A percentile compares a stretch with the other conserved stretches of the same genome.
These are phyloP conservation scores for Crotalus tigris DNA, from an alignment of 2,113 vertebrate species.

Conservation along the genomic window DNA sequence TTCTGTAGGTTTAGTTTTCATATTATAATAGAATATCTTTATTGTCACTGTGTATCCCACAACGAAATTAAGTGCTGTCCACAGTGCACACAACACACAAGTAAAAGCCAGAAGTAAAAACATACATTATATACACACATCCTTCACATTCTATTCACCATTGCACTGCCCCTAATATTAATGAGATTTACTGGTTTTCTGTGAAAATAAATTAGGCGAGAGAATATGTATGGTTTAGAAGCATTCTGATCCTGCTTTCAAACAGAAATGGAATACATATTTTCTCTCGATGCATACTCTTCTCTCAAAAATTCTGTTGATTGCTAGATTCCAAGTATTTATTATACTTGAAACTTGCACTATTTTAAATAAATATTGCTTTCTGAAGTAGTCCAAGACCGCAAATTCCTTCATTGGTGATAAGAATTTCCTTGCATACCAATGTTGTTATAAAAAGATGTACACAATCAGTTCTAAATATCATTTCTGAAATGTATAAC, in stretches of 20 bases:
- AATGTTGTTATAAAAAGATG: neutral
- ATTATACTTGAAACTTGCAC: neutral
- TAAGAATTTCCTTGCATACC: neutral
- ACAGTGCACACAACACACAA: too few species aligned
- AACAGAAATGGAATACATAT: neutral
- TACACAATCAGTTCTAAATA: neutral
- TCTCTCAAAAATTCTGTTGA: neutral
- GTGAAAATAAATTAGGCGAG: neutral
- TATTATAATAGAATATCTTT: too few species aligned
- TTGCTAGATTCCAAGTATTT: neutral
- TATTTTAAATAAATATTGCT: neutral
- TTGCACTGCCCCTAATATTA: neutral
- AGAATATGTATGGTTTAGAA: neutral
- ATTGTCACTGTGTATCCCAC: too few species aligned
- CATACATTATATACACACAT: too few species aligned
- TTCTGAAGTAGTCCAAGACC: neutral
- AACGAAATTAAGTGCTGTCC: too few species aligned
- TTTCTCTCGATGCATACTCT: neutral
- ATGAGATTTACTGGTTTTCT: neutral
- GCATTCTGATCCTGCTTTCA: neutral
- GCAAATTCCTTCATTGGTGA: neutral
- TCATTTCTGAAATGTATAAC: neutral
- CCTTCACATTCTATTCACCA: too few species aligned
- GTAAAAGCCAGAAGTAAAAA: too few species aligned
- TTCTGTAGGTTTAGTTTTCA: neutral